Conservation (phyloP, 1,140 invertebrate species). For the Spodoptera litura region DNA sequence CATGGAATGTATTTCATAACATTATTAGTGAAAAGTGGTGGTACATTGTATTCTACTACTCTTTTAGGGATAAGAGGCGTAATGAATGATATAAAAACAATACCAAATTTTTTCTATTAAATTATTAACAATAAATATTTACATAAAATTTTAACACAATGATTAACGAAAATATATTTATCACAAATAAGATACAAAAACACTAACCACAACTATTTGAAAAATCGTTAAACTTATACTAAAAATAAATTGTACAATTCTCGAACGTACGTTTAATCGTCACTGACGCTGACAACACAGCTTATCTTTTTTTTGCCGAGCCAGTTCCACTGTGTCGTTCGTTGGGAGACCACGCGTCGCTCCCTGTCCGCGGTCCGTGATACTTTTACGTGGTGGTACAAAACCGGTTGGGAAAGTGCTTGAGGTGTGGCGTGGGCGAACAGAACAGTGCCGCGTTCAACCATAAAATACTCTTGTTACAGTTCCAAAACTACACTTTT, state of each 20-base stretch:
- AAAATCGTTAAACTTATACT: conserved; percentile 22
- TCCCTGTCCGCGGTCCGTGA: conserved; percentile 42
- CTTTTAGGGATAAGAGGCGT: too few relatives aligned
- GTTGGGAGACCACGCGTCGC: conserved; percentile 48
- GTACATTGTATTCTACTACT: too few relatives aligned
- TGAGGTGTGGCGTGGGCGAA: conserved; percentile 63
- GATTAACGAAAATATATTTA: too few relatives aligned
- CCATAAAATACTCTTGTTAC: conserved; percentile 56
- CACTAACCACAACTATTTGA: neutral
- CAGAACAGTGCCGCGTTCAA: conserved; percentile 54
- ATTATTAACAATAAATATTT: neutral
- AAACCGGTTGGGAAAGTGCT: conserved; percentile 63
- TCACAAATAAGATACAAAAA: neutral
- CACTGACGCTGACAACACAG: conserved; percentile 48
- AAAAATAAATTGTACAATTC: conserved; percentile 16
- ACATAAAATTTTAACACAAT: neutral
- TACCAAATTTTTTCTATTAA: neutral
- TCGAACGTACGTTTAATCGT: conserved; percentile 18
- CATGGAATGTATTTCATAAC: too few relatives aligned
- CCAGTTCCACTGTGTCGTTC: conserved; percentile 53
- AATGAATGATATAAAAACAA: neutral
- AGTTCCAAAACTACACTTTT: conserved; percentile 52
- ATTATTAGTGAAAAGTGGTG: too few relatives aligned
- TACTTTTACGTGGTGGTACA: conserved; percentile 61
- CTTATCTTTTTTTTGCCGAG: conserved; percentile 49